A percentile compares a stretch with the other conserved stretches of the same genome.
phyloP scores from a whole-genome alignment of 2,888 invertebrate genomes.

The Brachyptera risi region DNA sequence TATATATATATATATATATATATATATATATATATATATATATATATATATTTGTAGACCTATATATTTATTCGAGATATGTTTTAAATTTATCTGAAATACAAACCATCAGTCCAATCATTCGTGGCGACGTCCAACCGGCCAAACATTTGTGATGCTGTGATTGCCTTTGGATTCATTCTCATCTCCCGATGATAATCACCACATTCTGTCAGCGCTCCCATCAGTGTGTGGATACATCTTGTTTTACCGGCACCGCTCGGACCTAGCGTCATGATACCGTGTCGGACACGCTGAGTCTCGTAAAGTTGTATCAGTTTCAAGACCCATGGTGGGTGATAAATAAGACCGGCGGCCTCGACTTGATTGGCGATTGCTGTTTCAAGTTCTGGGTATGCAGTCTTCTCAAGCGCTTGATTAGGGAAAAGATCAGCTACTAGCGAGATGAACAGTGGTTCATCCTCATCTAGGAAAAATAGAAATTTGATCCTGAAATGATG shows the following conservation, averaged over 20 bases:
- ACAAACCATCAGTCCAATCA: slow-evolving; percentile 95
- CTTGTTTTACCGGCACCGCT: slow-evolving; percentile 93
- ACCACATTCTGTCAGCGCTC: slow-evolving; percentile 80
- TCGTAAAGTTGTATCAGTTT: slow-evolving; percentile 93
- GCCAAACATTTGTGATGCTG: slow-evolving; percentile 97
- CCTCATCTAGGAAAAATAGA: slow-evolving; percentile 66
- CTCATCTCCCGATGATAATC: slow-evolving; percentile 89
- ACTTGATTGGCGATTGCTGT: slow-evolving; percentile 82
- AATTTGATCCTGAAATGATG: no score
- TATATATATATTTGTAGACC: no score
- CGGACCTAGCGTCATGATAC: slow-evolving; percentile 94
- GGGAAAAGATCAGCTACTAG: slow-evolving; percentile 94
- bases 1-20: no score
- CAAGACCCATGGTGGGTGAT: slow-evolving; percentile 92
- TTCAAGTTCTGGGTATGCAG: slow-evolving; percentile 83
- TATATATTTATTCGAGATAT: no score
- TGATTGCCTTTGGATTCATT: slow-evolving; percentile 98
- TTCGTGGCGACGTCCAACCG: slow-evolving; percentile 94
- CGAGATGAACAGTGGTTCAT: slow-evolving; percentile 96
- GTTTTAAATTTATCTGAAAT: no score
- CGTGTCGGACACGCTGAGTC: slow-evolving; percentile 91
- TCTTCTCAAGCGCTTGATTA: slow-evolving; percentile 89
- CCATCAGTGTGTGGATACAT: slow-evolving; percentile 88
- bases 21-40: no score
- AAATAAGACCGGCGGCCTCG: slow-evolving; percentile 72